phyloP scores from a whole-genome alignment of 1,140 invertebrate genomes.

The Carcinoscorpius rotundicauda region DNA sequence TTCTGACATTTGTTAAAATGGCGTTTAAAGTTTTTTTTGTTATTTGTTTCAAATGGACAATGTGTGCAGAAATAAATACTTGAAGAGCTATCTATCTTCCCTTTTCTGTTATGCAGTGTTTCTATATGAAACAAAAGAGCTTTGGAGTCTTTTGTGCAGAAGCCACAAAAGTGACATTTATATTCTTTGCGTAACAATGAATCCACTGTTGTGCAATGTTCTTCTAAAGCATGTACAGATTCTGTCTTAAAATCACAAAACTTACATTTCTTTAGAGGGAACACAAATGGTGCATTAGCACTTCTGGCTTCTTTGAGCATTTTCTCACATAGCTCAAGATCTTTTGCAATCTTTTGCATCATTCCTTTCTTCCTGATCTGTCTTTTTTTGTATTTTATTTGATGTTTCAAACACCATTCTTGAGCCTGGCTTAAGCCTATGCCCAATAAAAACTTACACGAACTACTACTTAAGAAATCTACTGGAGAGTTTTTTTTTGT shows the following conservation, averaged over 20 bases:
- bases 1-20: conserved; percentile 80
- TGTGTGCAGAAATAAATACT: conserved; percentile 78
- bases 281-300: conserved; percentile 63
- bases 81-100: conserved; percentile 66
- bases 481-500: too few species aligned
- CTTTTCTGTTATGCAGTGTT: conserved; percentile 67
- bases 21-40: conserved; percentile 79
- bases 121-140: conserved; percentile 88
- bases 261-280: conserved; percentile 69
- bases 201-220: conserved; percentile 85
- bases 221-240: conserved; percentile 67
- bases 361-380: conserved; percentile 43
- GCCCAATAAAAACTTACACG: conserved; percentile 71
- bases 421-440: conserved; percentile 83
- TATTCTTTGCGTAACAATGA: conserved; percentile 55
- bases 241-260: conserved; percentile 88
- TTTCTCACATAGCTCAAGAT: conserved; percentile 77
- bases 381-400: conserved; percentile 70
- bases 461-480: too few species aligned
- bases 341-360: conserved; percentile 55
- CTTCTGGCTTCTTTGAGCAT: conserved; percentile 38
- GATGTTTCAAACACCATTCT: conserved; percentile 82
- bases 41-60: conserved; percentile 88
- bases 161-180: conserved; percentile 69
- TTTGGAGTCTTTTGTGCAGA: conserved; percentile 66